Evolutionary conservation across 2,797 vertebrate genomes (phyloP).

Genomic region (Lacerta viridis): DNA sequence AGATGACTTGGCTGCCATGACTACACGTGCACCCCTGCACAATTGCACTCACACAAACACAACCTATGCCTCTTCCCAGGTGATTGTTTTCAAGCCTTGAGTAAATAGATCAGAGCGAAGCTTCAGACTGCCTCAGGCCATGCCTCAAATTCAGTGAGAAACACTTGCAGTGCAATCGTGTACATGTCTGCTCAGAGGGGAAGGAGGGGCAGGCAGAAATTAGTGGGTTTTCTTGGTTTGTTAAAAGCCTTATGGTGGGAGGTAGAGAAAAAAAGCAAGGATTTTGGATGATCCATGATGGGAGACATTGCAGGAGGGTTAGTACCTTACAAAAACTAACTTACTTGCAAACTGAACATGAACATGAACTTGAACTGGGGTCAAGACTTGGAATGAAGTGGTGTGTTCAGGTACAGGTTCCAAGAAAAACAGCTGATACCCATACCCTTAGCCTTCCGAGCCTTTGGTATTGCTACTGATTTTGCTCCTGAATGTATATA

Average conservation of each 20-base stretch:
- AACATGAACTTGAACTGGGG: too few species aligned
- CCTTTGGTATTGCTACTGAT: background rate
- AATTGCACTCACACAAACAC: rapidly evolving
- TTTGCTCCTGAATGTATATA: background rate
- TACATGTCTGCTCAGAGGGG: background rate
- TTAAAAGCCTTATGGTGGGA: background rate
- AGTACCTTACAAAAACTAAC: background rate
- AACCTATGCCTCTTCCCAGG: background rate
- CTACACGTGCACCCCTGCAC: background rate
- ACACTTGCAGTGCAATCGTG: background rate
- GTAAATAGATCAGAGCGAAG: background rate
- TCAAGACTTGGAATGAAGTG: too few species aligned
- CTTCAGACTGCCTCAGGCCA: background rate
- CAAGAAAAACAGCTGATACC: background rate
- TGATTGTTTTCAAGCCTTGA: background rate
- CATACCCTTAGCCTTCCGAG: background rate
- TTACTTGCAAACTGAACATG: too few species aligned
- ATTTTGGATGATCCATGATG: background rate
- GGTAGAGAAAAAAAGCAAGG: background rate
- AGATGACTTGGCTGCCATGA: background rate
- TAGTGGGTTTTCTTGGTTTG: background rate
- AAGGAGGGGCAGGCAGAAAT: background rate
- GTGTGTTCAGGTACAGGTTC: too few species aligned
- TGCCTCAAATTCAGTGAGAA: background rate
- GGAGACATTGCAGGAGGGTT: background rate